Evolutionary conservation across 2,797 vertebrate genomes (phyloP), one percentile per base, ranked within the genome.

Genomic region (Pseudocheirus occidentalis): DNA sequence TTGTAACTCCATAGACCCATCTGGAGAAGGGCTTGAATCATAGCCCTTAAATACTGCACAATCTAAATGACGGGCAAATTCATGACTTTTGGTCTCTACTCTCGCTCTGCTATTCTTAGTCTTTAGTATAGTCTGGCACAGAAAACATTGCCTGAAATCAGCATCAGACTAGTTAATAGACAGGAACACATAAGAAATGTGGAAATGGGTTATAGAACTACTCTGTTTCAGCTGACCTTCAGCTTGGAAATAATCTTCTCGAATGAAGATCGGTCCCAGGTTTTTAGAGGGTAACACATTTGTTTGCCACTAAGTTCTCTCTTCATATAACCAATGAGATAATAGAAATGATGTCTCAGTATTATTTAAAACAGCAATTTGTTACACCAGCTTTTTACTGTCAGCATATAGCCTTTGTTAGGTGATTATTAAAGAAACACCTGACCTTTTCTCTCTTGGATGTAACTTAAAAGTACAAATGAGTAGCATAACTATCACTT

Each of bases 141-240:
- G 95, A 81, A 96, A 93, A 62, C 73, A 66, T 13, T 95, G 94
- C 40, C 56, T 91, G 91, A n/a, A 93, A 93, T 29, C 94, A 95
- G 66, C 92, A 40, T 81, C 73, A 12, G 95, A 62, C 31, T 92
- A 52, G 91, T 90, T 40, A 94, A 95, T 4, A 59, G 54, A 50
- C 3, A 90, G 34, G 81, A n/a, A 95, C 94, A 40, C 14, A 54
- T 66, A 16, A 90, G 46, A 94, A 81, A 46, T 57, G 1, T 95
- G 14, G 92, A 91, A 93, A 40, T 73, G 28, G 93, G 91, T 57
- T 95, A 29, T 94, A 93, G 52, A 81, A 50, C 16, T 66, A 50
- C 3, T 34, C 24, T 90, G 29, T 28, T 12, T 3, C 0, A 90
- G 73, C 24, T 50, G 73, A 5, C 21, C 53, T 92, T 55, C 50